Evolutionary conservation across 2,888 invertebrate genomes (phyloP), one percentile per base, ranked within the genome.

Genomic region (Amblyjoppa proteus): DNA sequence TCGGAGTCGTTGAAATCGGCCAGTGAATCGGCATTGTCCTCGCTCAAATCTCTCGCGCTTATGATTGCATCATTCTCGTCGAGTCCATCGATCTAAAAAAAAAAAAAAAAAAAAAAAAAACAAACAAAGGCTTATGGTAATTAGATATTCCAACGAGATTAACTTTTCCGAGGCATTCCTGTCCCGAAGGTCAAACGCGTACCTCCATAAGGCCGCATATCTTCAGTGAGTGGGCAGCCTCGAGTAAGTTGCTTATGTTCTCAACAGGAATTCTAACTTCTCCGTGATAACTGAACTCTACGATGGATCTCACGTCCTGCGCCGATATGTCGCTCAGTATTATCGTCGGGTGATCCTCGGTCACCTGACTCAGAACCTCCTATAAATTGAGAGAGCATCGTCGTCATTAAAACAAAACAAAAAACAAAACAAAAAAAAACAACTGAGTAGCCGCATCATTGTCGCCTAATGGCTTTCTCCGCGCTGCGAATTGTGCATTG

Each of bases 211-310:
- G 89, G 28, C 94, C 94, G 78, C 90, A 90, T 71, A 94, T 94
- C 88, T 92, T 93, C 28, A 94, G 84, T 0, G 91, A 92, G 74
- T 93, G 92, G n/a, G 94, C 94, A 49, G 93, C 91, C 75, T 94
- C 93, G 45, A 94, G 87, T 3, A 94, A 89, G 83, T 90, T 92
- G 64, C 87, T 90, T 34, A 94, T 93, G 86, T 92, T 91, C 45
- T 94, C 93, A 20, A 92, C 92, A 56, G 93, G 92, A 49, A 94
- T 91, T 84, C 91, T 90, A 6, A 94, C 91, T 89, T 94, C 94
- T 2, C 94, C 94, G 73, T 93, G 92, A 84, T 94, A 94, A 38
- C 91, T 92, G 83, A 94, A 94, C 84, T 94, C 93, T 16, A 94
- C 91, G 49, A 94, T 93, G 7, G 92, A 90, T 85, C 90, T 91